Conservation (phyloP, 92 coral and sea anemone genomes). For the Parazoanthus darwini region DNA sequence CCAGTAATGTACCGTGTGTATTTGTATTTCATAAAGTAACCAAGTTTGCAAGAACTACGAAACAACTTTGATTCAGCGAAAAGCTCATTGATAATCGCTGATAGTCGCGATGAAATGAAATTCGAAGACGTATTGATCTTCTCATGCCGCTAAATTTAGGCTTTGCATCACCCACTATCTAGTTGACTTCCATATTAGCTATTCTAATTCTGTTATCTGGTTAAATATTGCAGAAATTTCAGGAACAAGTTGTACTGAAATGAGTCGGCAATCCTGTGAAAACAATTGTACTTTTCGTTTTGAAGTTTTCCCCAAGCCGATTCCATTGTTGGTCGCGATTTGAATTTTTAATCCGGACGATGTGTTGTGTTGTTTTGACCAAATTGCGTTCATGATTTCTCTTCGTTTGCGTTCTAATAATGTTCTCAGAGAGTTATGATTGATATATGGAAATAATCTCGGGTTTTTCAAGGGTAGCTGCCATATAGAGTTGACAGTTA, state of each 20-base stretch:
- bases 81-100: neutral
- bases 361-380: neutral
- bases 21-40: neutral
- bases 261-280: neutral
- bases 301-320: slow-evolving; percentile 39
- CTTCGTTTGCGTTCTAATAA: neutral
- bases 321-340: slow-evolving; percentile 9
- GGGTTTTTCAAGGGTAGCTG: neutral
- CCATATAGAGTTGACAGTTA: neutral
- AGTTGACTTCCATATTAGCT: neutral
- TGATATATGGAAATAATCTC: neutral
- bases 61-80: neutral
- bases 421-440: neutral
- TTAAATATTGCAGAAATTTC: neutral
- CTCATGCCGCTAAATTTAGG: slow-evolving; percentile 38
- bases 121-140: slow-evolving; percentile 35
- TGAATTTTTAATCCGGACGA: slow-evolving; percentile 27
- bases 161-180: slow-evolving; percentile 24
- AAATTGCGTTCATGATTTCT: neutral
- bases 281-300: neutral
- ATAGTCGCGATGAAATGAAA: neutral
- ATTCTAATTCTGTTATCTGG: neutral
- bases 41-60: neutral
- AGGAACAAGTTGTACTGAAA: neutral
- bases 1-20: no score